Evolutionary conservation across 1,140 invertebrate species (phyloP), one percentile per base, ranked within the genome.

Genomic region (Melipona quadrifasciata): DNA sequence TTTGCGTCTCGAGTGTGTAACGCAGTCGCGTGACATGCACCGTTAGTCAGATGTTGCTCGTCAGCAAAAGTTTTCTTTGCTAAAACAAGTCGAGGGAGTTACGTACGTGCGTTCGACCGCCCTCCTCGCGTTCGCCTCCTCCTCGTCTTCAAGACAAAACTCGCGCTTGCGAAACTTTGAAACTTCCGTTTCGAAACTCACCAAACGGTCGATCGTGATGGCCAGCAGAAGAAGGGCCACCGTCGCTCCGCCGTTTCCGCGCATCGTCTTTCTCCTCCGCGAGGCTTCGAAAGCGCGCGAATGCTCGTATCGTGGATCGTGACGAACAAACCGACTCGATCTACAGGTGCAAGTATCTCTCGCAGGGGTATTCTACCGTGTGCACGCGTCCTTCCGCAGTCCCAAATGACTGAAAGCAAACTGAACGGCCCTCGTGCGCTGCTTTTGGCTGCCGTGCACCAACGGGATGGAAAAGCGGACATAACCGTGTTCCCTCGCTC

Each of bases 381-480:
- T 51, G 34, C 67, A 84, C 90, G 91, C 87, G 87, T 85, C 72
- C 90, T 77, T 90, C 78, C n/a, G n/a, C n/a, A n/a, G n/a, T n/a
- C n/a, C n/a, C 77, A 87, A 80, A 89, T 91, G 88, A 91, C 92
- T 92, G 92, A 91, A 88, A 73, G 82, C 67, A 85, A 73, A 87
- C 82, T 81, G 88, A 80, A 73, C 87, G 82, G 70, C 39, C 57
- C 61, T 74, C 80, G 1, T 31, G 31, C 77, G 58, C 64, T 61
- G 86, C 70, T 83, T 86, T 87, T 64, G 71, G 74, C 64, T 64
- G 81, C 73, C 73, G 55, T 81, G 78, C 80, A 76, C 74, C 58
- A 84, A 70, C 78, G 79, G 80, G 39, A 72, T 77, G 82, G 82
- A 89, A 86, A 90, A 89, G 82, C 80, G 76, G 65, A 79, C 58